These are phyloP conservation scores for Craniophora ligustri DNA, from an alignment of 2,888 invertebrate species.

Conservation along the genomic window DNA sequence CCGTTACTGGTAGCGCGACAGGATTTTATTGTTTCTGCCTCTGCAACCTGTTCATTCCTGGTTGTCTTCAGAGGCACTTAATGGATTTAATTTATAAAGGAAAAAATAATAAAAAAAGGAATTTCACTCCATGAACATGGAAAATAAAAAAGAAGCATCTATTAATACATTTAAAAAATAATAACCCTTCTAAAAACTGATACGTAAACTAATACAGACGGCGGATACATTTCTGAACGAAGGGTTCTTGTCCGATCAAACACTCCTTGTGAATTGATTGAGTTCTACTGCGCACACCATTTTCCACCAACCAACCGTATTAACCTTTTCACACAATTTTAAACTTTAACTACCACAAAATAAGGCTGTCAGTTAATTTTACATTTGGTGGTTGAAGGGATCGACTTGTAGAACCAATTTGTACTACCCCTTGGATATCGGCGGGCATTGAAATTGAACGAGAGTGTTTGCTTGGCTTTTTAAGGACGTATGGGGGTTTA, in stretches of 20 bases:
- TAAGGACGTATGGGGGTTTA: conserved; percentile 35
- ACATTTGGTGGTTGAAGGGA: conserved; percentile 2
- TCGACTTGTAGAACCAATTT: conserved; percentile 54
- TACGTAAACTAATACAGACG: conserved; percentile 7
- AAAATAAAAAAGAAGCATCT: not conserved
- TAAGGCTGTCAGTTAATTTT: conserved; percentile 41
- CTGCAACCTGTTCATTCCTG: too few species aligned
- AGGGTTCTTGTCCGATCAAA: conserved; percentile 78
- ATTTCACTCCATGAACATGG: too few species aligned
- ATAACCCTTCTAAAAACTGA: conserved; percentile 23
- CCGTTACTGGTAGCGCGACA: too few species aligned
- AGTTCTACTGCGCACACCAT: conserved; percentile 61
- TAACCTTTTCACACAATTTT: conserved; percentile 38
- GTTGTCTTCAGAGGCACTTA: too few species aligned
- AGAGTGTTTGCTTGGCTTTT: conserved; percentile 73
- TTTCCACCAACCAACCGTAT: conserved; percentile 25
- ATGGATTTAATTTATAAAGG: too few species aligned
- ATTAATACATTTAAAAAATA: conserved; percentile 13
- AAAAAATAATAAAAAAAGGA: too few species aligned
- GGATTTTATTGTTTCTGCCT: too few species aligned
- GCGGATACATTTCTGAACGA: conserved; percentile 42
- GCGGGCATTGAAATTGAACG: conserved; percentile 74
- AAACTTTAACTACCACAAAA: conserved; percentile 40
- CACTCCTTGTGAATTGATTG: conserved; percentile 81
- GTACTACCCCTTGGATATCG: conserved; percentile 69